Evolutionary conservation across 2,797 vertebrate genomes (phyloP), one percentile per base, ranked within the genome.

Genomic region (Todus mexicanus): DNA sequence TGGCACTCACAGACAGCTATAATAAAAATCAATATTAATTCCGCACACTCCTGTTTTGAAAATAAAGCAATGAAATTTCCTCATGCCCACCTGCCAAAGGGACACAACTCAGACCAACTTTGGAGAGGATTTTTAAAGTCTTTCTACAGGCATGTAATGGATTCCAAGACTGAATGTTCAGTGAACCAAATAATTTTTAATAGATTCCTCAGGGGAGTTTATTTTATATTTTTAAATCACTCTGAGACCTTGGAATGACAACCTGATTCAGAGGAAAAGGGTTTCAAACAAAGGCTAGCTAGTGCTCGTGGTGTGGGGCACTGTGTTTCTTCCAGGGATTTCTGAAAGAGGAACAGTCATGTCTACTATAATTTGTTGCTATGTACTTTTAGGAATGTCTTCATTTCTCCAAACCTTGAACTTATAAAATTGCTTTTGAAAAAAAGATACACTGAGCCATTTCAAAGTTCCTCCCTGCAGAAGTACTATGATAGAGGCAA

Each of bases 171-270:
- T 78, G 94, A 92, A 94, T 95, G 95, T 96, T 94, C 95, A 91
- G 78, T 94, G 95, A 97, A 96, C 89, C 93, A 97, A 87, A 69
- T 96, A 96, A 97, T 94, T 96, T 97, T 95, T 95, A 96, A 97
- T 92, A 96, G 89, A 96, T 95, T 96, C 83, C 92, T 94, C 94
- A 93, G 74, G 92, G 74, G 81, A 87, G 68, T 42, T 79, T 92
- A 93, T 90, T 95, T 95, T 89, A 47, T 93, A 91, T 86, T 96
- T 96, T 95, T 94, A 94, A 89, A 95, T 90, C 91, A 74, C 61
- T 92, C 64, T 15, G 35, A 94, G 93, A 91, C 93, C 94, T 95
- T 95, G 84, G 76, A 95, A 88, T 70, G 77, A 93, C 91, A 93
- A 76, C 37, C 48, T 40, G 84, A 93, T 93, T 93, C 73, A 90